Evolutionary conservation across 2,888 invertebrate genomes (phyloP), one percentile per base, ranked within the genome.

Genomic region (Morpho deidamia): DNA sequence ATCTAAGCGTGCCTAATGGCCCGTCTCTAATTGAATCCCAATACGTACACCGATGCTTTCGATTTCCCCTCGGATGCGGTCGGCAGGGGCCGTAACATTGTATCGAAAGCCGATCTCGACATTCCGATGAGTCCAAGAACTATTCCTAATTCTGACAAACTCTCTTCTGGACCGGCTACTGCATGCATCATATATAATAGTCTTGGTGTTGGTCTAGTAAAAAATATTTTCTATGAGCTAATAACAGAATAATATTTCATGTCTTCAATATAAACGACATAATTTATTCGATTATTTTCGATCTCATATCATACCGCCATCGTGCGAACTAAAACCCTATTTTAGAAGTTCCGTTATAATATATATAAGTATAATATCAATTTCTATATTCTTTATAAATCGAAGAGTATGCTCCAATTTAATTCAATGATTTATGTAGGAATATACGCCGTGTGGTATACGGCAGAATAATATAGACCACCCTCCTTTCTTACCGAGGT

Each of bases 91-190:
- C 74, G 75, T 33, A 94, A 72, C 87, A 92, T 90, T 1, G 91
- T 81, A 67, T 93, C 93, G 62, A 92, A 92, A 44, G 79, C 68
- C 8, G 81, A 69, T 23, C 92, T 83, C 1, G 86, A 78, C 64
- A 91, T 72, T 3, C 94, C 94, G 45, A 94, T 74, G 51, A 94
- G 90, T 1, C 94, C 94, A 7, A 93, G 70, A 50, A 86, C 81
- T 11, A 93, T 78, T 2, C 84, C 79, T 11, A 80, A 59, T 12
- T 81, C 67, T 4, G 54, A 10, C 10, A 93, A 67, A 3, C 72
- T 61, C 58, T 92, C 92, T 72, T 94, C 93, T 1, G 91, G 81
- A 0, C 88, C 90, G 2, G 91, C 81, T 46, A 92, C 81, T 1
- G 91, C 90, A 44, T 83, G 78, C 73, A 90, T 80, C 67, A 93